Percentiles rank a stretch among this genome's conserved stretches.
Evolutionary conservation across 2,113 vertebrate genomes (phyloP).

Genomic region (Chionodraco myersi): DNA sequence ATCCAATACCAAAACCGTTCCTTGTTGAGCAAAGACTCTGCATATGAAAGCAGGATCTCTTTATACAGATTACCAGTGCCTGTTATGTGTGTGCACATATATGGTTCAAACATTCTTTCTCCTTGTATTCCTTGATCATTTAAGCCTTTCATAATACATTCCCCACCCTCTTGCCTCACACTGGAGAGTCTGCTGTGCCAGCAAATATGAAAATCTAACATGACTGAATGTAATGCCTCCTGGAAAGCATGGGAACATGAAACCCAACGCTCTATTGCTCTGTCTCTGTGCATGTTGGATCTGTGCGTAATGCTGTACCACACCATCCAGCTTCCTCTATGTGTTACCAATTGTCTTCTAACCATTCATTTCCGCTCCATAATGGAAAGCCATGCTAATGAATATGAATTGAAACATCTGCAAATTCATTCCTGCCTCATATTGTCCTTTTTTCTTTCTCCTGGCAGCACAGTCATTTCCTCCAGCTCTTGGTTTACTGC

Average conservation of each 20-base stretch:
- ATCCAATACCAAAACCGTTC: too few species aligned
- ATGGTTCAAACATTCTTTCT: background rate
- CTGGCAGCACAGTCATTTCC: conserved; percentile 62
- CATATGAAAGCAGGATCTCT: too few species aligned
- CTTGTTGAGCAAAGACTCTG: too few species aligned
- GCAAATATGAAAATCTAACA: conserved; percentile 23
- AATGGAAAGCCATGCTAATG: conserved; percentile 65
- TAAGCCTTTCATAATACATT: background rate
- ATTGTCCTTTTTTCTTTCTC: conserved; percentile 32
- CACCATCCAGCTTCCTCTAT: conserved; percentile 19
- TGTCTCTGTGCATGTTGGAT: conserved; percentile 2
- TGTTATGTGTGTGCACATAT: background rate
- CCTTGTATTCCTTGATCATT: background rate
- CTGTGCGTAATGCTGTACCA: background rate
- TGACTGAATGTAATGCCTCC: conserved; percentile 15
- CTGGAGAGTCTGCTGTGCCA: conserved; percentile 1
- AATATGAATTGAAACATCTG: conserved; percentile 76
- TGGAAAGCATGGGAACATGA: conserved; percentile 16
- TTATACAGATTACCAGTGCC: too few species aligned
- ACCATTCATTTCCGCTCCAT: conserved; percentile 47
- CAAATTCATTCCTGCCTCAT: conserved; percentile 46
- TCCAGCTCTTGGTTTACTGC: conserved; percentile 65
- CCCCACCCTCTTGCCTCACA: background rate
- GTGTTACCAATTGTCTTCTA: conserved; percentile 43
- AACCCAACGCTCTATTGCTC: background rate